These are phyloP conservation scores for Busseola fusca DNA, from an alignment of 2,888 invertebrate genomes.

Conservation along the genomic window DNA sequence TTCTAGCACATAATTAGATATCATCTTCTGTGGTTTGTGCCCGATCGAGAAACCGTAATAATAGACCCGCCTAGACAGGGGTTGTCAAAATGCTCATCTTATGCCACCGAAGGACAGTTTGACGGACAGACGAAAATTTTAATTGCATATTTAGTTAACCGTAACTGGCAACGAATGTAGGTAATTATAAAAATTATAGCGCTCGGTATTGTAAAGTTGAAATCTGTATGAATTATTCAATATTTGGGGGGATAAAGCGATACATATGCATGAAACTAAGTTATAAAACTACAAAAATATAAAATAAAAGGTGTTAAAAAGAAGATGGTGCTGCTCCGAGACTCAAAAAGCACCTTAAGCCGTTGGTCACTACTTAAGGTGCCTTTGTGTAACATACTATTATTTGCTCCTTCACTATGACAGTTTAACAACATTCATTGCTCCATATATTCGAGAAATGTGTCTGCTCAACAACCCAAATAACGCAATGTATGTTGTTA, in stretches of 20 bases:
- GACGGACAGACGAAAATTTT: constrained; percentile 82
- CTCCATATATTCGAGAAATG: too few relatives aligned
- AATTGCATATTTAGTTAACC: constrained; percentile 78
- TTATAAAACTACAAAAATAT: not conserved
- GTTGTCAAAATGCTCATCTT: constrained; percentile 76
- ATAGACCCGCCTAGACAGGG: constrained; percentile 74
- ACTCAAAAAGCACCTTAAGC: not conserved
- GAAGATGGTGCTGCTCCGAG: not conserved
- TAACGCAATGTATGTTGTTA: too few relatives aligned
- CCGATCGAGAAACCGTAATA: constrained; percentile 74
- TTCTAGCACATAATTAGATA: constrained; percentile 69
- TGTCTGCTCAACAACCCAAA: too few relatives aligned
- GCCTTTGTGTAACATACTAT: too few relatives aligned
- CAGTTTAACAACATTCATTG: too few relatives aligned
- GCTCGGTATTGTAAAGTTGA: constrained; percentile 34
- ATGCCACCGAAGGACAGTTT: constrained; percentile 85
- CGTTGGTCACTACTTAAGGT: too few relatives aligned
- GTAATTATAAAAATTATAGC: constrained; percentile 72
- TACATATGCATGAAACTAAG: not conserved
- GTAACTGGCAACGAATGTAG: constrained; percentile 65
- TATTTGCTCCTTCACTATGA: too few relatives aligned
- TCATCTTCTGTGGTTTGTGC: constrained; percentile 56
- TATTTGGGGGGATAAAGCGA: constrained; percentile 10
- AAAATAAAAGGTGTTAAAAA: not conserved
- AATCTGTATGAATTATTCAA: constrained; percentile 59